Conservation (phyloP, 2,797 vertebrate species). For the Myotis planiceps region DNA sequence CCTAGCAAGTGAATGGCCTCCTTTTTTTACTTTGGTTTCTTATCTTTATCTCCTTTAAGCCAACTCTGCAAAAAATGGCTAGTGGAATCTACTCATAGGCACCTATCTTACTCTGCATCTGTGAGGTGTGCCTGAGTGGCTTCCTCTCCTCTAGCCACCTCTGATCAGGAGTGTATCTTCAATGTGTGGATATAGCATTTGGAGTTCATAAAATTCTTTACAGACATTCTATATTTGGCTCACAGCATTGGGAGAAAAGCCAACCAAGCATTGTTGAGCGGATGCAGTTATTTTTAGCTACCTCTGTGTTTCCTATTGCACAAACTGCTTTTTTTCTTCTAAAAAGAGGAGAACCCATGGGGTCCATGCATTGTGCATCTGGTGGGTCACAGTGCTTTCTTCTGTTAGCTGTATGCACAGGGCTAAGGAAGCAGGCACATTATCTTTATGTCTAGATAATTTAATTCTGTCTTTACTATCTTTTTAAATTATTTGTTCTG, state of each 20-base stretch:
- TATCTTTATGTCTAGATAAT: not conserved
- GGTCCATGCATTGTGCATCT: not conserved
- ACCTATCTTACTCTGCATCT: conserved; percentile 5
- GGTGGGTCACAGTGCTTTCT: not conserved
- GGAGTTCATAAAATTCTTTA: conserved; percentile 50
- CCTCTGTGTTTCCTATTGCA: conserved; percentile 42
- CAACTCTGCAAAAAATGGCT: not conserved
- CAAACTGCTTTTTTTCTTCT: conserved; percentile 20
- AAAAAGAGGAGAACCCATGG: conserved; percentile 39
- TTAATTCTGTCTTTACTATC: conserved; percentile 26
- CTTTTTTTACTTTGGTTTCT: conserved; percentile 6
- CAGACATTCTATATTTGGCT: conserved; percentile 55
- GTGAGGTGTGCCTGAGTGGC: not conserved
- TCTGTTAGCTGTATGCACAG: not conserved
- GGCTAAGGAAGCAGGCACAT: not conserved
- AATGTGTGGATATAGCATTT: conserved; percentile 22
- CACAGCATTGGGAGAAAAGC: conserved; percentile 32
- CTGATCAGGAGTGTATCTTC: not conserved
- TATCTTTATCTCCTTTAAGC: not conserved
- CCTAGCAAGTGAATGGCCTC: not conserved
- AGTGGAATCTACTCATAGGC: not conserved
- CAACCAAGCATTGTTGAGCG: conserved; percentile 53
- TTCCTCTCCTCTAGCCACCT: not conserved
- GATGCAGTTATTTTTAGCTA: conserved; percentile 61
- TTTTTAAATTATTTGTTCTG: conserved; percentile 9